Conservation (phyloP, 2,797 vertebrate species). For the Sebastes hubbsi region DNA sequence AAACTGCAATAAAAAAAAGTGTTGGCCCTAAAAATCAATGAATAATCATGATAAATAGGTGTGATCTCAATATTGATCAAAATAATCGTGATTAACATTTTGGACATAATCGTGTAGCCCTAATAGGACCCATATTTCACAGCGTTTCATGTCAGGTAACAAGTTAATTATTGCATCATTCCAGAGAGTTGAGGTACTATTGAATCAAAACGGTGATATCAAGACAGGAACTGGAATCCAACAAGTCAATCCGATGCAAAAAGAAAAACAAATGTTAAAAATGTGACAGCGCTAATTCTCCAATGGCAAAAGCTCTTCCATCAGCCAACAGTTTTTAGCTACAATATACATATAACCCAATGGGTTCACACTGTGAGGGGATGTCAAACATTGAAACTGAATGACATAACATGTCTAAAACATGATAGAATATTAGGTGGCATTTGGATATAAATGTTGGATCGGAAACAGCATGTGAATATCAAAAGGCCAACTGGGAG, state of each 20-base stretch:
- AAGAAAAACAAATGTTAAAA: background rate
- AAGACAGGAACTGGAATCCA: background rate
- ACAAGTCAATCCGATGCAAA: background rate
- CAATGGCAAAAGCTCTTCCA: constrained; percentile 7
- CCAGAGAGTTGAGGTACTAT: background rate
- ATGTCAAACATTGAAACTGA: constrained; percentile 58
- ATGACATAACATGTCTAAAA: constrained; percentile 48
- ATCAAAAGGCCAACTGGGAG: constrained; percentile 59
- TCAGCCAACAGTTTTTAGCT: constrained; percentile 16
- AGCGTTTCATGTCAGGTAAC: background rate
- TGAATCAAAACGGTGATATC: background rate
- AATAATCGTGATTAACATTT: no score
- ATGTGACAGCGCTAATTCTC: constrained; percentile 11
- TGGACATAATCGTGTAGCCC: no score
- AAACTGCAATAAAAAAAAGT: no score
- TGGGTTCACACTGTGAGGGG: constrained; percentile 11
- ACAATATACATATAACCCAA: constrained; percentile 10
- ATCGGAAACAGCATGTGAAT: constrained; percentile 45
- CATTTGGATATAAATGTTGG: constrained; percentile 43
- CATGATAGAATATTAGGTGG: constrained; percentile 43
- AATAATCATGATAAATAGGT: no score
- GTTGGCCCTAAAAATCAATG: no score
- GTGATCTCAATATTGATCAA: no score
- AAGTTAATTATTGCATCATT: background rate
- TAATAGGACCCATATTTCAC: background rate